Percentiles rank a stretch among this genome's conserved stretches.
Evolutionary conservation across 2,888 invertebrate species (phyloP).

Genomic region (Hirtodrosophila duncani): DNA sequence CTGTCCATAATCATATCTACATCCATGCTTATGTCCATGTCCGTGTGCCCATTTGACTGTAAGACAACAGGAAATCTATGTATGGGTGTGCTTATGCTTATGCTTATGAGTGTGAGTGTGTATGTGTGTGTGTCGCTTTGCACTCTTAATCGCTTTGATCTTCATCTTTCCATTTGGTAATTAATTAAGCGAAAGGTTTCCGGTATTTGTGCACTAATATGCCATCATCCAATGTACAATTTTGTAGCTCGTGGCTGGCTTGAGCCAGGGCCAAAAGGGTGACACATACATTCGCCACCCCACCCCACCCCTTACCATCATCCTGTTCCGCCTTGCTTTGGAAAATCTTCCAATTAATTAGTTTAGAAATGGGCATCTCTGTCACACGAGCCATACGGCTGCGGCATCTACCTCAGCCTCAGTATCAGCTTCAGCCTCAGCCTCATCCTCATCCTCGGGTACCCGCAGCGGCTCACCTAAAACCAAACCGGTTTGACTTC

Average conservation of each 20-base stretch:
- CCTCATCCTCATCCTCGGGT: no score
- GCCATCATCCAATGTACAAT: constrained; percentile 38
- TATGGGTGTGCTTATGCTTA: constrained; percentile 30
- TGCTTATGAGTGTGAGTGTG: constrained; percentile 35
- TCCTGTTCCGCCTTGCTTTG: neutral
- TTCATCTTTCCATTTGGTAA: constrained; percentile 53
- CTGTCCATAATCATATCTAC: constrained; percentile 5
- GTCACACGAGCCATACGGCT: neutral
- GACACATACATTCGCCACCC: no score
- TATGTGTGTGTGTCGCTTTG: constrained; percentile 40
- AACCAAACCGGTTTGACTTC: no score
- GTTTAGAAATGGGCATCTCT: constrained; percentile 8
- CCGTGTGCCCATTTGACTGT: constrained; percentile 47
- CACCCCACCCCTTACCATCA: no score
- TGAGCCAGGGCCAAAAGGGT: constrained; percentile 12
- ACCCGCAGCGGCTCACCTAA: no score
- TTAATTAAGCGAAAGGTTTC: constrained; percentile 69
- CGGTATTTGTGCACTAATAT: constrained; percentile 41
- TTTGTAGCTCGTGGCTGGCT: constrained; percentile 5
- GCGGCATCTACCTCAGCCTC: no score
- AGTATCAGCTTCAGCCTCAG: no score
- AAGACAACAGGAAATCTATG: constrained; percentile 53
- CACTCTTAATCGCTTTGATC: constrained; percentile 70
- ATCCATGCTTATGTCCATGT: constrained; percentile 8
- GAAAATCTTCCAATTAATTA: constrained; percentile 39